phyloP scores from a whole-genome alignment of 2,888 invertebrate genomes.

The Strigamia transsilvanica region DNA sequence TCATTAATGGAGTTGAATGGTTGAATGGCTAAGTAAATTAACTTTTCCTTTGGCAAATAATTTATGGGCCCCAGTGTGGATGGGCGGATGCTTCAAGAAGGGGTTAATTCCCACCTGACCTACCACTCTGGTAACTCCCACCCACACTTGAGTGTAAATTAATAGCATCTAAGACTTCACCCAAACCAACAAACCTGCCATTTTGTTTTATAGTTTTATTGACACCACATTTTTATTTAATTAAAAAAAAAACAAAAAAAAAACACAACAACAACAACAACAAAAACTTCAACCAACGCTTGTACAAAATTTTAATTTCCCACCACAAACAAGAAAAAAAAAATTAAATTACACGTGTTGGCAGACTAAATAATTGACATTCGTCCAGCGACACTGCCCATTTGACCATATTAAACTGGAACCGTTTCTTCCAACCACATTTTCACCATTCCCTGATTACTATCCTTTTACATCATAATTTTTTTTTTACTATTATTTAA shows the following conservation, averaged over 20 bases:
- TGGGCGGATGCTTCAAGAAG: conserved; percentile 27
- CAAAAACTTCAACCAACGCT: not conserved
- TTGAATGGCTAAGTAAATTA: conserved; percentile 32
- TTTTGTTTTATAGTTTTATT: not conserved
- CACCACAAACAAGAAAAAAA: not conserved
- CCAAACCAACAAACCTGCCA: not conserved
- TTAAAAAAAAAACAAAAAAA: not conserved
- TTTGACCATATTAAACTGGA: conserved; percentile 34
- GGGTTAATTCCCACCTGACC: conserved; percentile 29
- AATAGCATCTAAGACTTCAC: not conserved
- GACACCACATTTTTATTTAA: not conserved
- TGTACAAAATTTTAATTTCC: conserved; percentile 17
- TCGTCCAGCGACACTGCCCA: not conserved
- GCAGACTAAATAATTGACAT: not conserved
- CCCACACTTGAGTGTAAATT: conserved; percentile 38
- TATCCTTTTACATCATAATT: not conserved
- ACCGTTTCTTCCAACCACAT: conserved; percentile 5
- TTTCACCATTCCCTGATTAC: not conserved
- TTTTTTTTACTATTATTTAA: not conserved
- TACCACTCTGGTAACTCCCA: conserved; percentile 4
- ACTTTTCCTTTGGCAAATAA: conserved; percentile 25
- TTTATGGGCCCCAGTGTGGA: conserved; percentile 18
- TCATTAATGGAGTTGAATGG: not conserved
- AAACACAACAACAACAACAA: not conserved
- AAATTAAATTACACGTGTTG: not conserved